phyloP scores from a whole-genome alignment of 2,888 invertebrate species.

The Ypsolopha scabrella region DNA sequence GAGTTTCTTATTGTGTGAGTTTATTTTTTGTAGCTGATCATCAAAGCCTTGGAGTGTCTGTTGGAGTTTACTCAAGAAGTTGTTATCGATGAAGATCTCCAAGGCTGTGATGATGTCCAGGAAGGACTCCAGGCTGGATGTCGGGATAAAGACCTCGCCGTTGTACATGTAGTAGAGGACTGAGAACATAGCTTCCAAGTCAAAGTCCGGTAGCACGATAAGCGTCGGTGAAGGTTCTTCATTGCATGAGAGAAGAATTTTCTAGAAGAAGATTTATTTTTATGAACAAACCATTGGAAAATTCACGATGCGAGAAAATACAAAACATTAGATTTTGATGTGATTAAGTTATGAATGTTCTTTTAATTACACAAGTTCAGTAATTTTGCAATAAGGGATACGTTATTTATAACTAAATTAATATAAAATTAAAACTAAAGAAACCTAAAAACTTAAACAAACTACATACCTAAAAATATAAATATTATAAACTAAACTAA shows the following conservation, averaged over 20 bases:
- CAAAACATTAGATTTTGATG: no score
- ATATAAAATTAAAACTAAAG: no score
- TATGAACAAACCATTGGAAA: no score
- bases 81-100: conserved; percentile 46
- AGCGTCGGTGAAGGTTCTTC: conserved; percentile 66
- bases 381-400: no score
- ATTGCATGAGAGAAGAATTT: conserved; percentile 39
- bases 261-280: conserved; percentile 25
- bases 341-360: no score
- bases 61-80: conserved; percentile 26
- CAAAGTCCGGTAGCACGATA: conserved; percentile 75
- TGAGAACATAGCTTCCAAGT: conserved; percentile 71
- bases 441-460: no score
- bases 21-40: neutral
- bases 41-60: conserved; percentile 11
- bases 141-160: conserved; percentile 72
- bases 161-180: conserved; percentile 78
- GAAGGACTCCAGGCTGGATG: conserved; percentile 69
- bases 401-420: no score
- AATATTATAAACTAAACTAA: no score
- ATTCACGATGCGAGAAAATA: no score
- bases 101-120: conserved; percentile 65
- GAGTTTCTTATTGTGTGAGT: neutral
- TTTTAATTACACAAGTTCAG: no score
- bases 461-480: no score